Percentiles rank a stretch among this genome's conserved stretches.
phyloP scores from a whole-genome alignment of 2,888 invertebrate genomes.

The Plagodis pulveraria region DNA sequence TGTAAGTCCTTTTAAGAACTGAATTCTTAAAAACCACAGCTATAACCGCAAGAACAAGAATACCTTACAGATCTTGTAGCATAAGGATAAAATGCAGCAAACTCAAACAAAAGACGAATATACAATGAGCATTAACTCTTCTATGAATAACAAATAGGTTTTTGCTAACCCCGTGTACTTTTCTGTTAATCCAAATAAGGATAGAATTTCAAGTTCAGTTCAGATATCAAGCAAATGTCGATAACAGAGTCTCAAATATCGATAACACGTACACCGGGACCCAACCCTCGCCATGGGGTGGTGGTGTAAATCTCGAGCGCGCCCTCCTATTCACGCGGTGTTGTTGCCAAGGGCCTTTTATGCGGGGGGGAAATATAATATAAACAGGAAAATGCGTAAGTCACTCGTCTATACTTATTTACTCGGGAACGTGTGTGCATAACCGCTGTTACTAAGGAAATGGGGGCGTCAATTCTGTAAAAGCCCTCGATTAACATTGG shows the following conservation, averaged over 20 bases:
- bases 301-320: slow-evolving; percentile 52
- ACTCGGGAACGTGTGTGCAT: slow-evolving; percentile 14
- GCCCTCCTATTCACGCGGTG: slow-evolving; percentile 57
- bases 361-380: slow-evolving; percentile 49
- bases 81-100: no score
- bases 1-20: no score
- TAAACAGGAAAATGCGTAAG: slow-evolving; percentile 61
- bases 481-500: slow-evolving; percentile 4
- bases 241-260: slow-evolving; percentile 16
- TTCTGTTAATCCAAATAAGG: slow-evolving; percentile 5
- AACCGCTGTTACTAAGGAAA: slow-evolving; percentile 31
- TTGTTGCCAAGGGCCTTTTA: slow-evolving; percentile 50
- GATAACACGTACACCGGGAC: slow-evolving; percentile 6
- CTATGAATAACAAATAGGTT: background rate
- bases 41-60: no score
- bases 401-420: slow-evolving; percentile 34
- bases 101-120: no score
- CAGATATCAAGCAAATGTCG: slow-evolving; percentile 11
- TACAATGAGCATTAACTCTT: no score
- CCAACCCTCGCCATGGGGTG: slow-evolving; percentile 17
- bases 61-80: no score
- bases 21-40: no score
- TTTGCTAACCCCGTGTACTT: slow-evolving; percentile 1
- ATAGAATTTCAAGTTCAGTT: slow-evolving; percentile 21
- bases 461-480: background rate